Conservation (phyloP, 2,888 invertebrate genomes). For the Phania funesta region DNA sequence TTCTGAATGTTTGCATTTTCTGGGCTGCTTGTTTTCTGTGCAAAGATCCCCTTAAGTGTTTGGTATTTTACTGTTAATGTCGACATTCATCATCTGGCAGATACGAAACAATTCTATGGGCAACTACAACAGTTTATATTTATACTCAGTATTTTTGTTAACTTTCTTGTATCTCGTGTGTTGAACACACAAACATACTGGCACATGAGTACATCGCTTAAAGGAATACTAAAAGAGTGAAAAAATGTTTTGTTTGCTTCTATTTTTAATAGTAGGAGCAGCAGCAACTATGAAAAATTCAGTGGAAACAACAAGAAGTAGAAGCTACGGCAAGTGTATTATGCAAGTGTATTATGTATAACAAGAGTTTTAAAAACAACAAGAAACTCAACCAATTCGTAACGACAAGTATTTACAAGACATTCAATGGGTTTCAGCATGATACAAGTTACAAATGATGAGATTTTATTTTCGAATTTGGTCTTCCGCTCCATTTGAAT, state of each 20-base stretch:
- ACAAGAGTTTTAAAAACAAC: constrained; percentile 1
- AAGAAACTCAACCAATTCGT: neutral
- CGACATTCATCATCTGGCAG: constrained; percentile 53
- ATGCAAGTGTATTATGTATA: constrained; percentile 11
- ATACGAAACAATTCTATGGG: constrained; percentile 32
- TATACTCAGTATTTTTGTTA: neutral
- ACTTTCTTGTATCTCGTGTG: neutral
- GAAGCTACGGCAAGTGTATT: neutral
- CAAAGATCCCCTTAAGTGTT: constrained; percentile 29
- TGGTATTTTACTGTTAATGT: constrained; percentile 44
- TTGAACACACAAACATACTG: neutral
- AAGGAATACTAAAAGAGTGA: constrained; percentile 7
- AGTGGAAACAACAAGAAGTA: neutral
- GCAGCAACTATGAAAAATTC: neutral
- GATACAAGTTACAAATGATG: too few species aligned
- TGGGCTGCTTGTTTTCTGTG: constrained; percentile 2
- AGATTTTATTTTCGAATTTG: too few species aligned
- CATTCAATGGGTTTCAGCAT: neutral
- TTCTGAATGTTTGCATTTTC: neutral
- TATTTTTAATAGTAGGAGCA: constrained; percentile 15
- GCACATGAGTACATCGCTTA: constrained; percentile 4
- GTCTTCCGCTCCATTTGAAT: too few species aligned
- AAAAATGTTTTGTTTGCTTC: constrained; percentile 13
- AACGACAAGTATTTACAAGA: constrained; percentile 8
- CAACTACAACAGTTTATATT: constrained; percentile 15